Percentiles rank a stretch among this genome's conserved stretches.
These are phyloP conservation scores for Leptopilina clavipes DNA, from an alignment of 1,140 invertebrate species.

Conservation along the genomic window DNA sequence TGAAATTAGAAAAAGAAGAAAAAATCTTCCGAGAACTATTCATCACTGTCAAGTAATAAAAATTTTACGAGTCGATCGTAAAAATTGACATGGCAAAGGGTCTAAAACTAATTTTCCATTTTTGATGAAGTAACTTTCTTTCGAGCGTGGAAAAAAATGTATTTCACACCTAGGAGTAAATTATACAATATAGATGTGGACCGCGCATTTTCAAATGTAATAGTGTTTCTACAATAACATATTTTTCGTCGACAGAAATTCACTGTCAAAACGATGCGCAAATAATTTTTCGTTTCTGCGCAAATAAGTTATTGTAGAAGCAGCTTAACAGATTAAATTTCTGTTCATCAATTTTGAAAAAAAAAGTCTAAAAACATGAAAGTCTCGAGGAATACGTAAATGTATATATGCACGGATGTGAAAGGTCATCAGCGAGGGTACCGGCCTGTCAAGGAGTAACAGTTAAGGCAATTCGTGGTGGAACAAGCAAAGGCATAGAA, in stretches of 20 bases:
- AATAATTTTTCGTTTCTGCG: too few species aligned
- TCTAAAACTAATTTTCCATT: not conserved
- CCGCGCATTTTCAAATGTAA: too few species aligned
- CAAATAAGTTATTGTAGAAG: too few species aligned
- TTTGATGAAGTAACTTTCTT: not conserved
- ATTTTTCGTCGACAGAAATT: too few species aligned
- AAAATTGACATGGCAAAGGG: not conserved
- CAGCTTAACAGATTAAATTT: too few species aligned
- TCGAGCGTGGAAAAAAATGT: not conserved
- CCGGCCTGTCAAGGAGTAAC: conserved; percentile 7
- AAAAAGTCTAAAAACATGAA: too few species aligned
- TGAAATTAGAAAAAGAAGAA: not conserved
- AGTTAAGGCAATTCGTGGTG: not conserved
- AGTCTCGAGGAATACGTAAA: not conserved
- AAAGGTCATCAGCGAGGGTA: not conserved
- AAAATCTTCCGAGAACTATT: not conserved
- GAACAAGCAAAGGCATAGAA: not conserved
- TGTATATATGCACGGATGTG: not conserved
- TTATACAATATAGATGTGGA: too few species aligned
- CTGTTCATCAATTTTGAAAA: too few species aligned
- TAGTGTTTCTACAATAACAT: too few species aligned
- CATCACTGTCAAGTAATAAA: not conserved
- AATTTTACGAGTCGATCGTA: not conserved
- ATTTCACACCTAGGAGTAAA: too few species aligned
- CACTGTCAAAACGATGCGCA: too few species aligned